A percentile compares a stretch with the other conserved stretches of the same genome.
Evolutionary conservation across 2,797 vertebrate species (phyloP).

Genomic region (Podarcis lilfordi): DNA sequence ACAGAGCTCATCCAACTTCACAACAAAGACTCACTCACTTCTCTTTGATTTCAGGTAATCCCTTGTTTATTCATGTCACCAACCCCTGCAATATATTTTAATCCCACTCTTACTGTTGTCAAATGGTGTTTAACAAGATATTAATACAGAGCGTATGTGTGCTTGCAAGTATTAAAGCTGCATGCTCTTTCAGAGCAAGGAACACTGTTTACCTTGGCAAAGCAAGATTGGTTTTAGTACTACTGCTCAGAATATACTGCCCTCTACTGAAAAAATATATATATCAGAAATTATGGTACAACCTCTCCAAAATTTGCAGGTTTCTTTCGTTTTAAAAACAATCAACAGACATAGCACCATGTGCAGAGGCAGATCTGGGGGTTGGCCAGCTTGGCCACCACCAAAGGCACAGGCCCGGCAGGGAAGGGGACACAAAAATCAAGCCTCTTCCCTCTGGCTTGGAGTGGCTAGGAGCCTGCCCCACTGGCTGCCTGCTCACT

Average conservation of each 20-base stretch:
- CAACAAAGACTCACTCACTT: not conserved
- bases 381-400: too few species aligned
- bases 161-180: fast-evolving
- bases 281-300: not conserved
- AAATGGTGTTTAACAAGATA: not conserved
- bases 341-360: not conserved
- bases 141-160: not conserved
- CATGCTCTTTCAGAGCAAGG: not conserved
- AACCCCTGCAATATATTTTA: not conserved
- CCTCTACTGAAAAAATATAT: not conserved
- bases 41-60: not conserved
- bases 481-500: too few species aligned
- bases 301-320: not conserved
- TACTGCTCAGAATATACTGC: not conserved
- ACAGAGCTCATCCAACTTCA: not conserved
- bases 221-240: not conserved
- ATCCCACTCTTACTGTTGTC: not conserved
- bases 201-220: too few species aligned
- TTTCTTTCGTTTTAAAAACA: not conserved
- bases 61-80: not conserved
- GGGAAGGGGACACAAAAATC: too few species aligned
- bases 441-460: too few species aligned
- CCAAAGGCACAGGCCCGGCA: too few species aligned
- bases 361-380: too few species aligned
- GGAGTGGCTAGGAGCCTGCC: too few species aligned